phyloP scores from a whole-genome alignment of 2,113 vertebrate species.

The Aix galericulata region DNA sequence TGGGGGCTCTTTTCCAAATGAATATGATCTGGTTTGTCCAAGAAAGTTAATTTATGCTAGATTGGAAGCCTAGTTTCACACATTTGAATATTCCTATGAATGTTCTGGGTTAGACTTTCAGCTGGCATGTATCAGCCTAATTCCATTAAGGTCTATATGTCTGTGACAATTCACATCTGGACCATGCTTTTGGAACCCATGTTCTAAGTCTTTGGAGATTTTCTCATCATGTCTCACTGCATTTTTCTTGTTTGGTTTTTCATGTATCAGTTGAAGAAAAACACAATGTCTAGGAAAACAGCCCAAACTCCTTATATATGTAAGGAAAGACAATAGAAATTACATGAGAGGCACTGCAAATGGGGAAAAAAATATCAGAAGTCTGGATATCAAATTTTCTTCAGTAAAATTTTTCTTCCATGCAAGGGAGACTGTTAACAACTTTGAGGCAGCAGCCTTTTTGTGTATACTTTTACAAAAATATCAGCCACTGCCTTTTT shows the following conservation, averaged over 20 bases:
- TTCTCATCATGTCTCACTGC: slow-evolving; percentile 35
- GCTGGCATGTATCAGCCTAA: slow-evolving; percentile 3
- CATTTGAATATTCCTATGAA: neutral
- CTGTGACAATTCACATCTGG: slow-evolving; percentile 48
- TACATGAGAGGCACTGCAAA: neutral
- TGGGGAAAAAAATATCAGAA: slow-evolving; percentile 1
- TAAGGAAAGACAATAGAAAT: slow-evolving; percentile 10
- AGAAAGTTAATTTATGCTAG: neutral
- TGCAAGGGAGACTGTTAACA: neutral
- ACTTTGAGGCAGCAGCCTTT: neutral
- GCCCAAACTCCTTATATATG: neutral
- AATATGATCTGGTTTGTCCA: neutral
- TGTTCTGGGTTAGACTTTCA: slow-evolving; percentile 21
- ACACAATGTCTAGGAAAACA: neutral
- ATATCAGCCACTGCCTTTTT: neutral
- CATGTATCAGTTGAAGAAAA: neutral
- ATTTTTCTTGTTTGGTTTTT: slow-evolving; percentile 45
- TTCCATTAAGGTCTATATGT: slow-evolving; percentile 37
- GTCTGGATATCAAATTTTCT: slow-evolving; percentile 22
- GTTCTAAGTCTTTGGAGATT: slow-evolving; percentile 29
- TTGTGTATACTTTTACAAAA: neutral
- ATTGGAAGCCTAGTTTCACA: neutral
- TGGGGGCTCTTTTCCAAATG: neutral
- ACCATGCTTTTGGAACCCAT: neutral
- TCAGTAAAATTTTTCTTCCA: neutral